These are phyloP conservation scores for Myxocyprinus asiaticus DNA, from an alignment of 2,113 vertebrate genomes.

Conservation along the genomic window DNA sequence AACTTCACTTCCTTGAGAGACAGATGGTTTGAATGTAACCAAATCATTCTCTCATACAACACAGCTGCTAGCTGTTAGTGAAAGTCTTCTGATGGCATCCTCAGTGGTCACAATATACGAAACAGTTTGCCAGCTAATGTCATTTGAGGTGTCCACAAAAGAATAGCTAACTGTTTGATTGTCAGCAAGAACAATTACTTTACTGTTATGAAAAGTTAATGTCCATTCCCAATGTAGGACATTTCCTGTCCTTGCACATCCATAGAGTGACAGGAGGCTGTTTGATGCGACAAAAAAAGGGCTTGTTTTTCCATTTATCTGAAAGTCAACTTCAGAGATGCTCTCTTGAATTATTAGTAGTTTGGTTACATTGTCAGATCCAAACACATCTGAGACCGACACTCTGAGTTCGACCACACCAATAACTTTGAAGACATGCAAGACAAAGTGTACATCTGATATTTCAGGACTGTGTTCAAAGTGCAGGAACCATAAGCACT, in stretches of 20 bases:
- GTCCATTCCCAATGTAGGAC: constrained; percentile 72
- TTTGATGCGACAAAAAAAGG: constrained; percentile 63
- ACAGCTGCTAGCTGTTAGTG: constrained; percentile 56
- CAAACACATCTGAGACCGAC: constrained; percentile 68
- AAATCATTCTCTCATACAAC: constrained; percentile 60
- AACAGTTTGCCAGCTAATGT: constrained; percentile 68
- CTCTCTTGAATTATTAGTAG: constrained; percentile 68
- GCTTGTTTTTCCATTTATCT: constrained; percentile 51
- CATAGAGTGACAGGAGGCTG: constrained; percentile 52
- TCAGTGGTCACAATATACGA: constrained; percentile 64
- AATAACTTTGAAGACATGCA: constrained; percentile 60
- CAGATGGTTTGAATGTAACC: constrained; percentile 60
- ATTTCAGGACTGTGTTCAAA: constrained; percentile 34
- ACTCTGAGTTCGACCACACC: constrained; percentile 64
- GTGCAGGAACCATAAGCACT: constrained; percentile 69
- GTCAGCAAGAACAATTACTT: constrained; percentile 18
- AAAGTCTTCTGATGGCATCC: constrained; percentile 67
- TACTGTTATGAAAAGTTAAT: constrained; percentile 19
- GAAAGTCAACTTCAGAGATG: constrained; percentile 65
- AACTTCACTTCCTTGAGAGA: constrained; percentile 69
- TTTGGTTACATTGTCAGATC: constrained; percentile 61
- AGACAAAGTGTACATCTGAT: constrained; percentile 61
- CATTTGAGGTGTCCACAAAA: constrained; percentile 71
- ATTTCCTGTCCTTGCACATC: constrained; percentile 60
- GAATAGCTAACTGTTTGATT: constrained; percentile 56